These are phyloP conservation scores for Phalacrocorax aristotelis DNA, from an alignment of 2,113 vertebrate species.

Conservation along the genomic window DNA sequence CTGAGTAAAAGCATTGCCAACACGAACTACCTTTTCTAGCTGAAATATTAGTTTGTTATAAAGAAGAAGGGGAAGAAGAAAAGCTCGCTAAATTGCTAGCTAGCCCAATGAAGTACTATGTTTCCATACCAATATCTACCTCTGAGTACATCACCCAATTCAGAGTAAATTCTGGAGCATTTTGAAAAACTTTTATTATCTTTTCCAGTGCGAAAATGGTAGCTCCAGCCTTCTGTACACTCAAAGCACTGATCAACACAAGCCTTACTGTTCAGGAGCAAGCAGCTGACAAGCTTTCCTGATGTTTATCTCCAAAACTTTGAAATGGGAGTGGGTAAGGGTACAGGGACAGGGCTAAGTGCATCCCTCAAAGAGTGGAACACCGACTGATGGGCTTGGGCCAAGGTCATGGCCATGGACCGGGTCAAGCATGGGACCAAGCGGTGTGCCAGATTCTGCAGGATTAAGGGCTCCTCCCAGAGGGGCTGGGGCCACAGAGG, in stretches of 20 bases:
- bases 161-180: background rate
- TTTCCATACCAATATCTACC: background rate
- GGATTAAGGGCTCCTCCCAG: background rate
- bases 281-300: background rate
- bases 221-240: background rate
- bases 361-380: accelerated
- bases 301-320: background rate
- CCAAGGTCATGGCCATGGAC: background rate
- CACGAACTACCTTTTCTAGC: background rate
- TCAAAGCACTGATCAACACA: background rate
- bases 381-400: background rate
- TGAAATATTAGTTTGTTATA: background rate
- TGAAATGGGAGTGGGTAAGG: background rate
- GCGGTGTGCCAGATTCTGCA: background rate
- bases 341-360: background rate
- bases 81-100: background rate
- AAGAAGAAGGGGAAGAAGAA: background rate
- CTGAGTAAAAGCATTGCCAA: background rate
- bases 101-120: background rate
- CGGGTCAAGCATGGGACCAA: background rate
- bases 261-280: background rate
- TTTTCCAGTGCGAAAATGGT: background rate
- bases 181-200: background rate
- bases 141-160: background rate
- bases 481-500: background rate